These are phyloP conservation scores for Nibea albiflora DNA, from an alignment of 2,113 vertebrate species.

Conservation along the genomic window DNA sequence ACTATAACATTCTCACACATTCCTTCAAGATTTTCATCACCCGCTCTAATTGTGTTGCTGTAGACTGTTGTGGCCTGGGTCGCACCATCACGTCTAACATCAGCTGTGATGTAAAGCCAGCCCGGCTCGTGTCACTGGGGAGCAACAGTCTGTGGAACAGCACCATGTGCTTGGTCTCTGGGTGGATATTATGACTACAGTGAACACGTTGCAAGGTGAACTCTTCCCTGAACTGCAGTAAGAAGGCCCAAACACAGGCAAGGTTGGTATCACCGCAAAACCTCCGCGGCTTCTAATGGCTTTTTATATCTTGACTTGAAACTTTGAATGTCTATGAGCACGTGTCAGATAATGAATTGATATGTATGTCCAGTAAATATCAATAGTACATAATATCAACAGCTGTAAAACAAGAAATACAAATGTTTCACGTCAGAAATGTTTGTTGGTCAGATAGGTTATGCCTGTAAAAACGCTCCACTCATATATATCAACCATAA, in stretches of 20 bases:
- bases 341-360: not conserved
- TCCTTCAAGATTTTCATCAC: constrained; percentile 56
- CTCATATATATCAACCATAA: no score
- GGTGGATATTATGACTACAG: not conserved
- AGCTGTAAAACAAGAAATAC: no score
- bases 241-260: not conserved
- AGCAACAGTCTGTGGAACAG: not conserved
- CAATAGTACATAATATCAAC: no score
- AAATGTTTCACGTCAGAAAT: no score
- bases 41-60: constrained; percentile 46
- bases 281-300: no score
- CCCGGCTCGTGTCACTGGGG: constrained; percentile 1
- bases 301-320: no score
- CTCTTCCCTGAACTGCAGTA: not conserved
- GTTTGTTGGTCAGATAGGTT: no score
- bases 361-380: not conserved
- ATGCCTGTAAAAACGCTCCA: no score
- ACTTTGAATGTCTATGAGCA: no score
- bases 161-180: not conserved
- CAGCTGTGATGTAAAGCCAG: constrained; percentile 7
- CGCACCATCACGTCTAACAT: constrained; percentile 21
- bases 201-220: not conserved
- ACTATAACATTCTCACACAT: not conserved
- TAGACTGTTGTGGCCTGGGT: constrained; percentile 9
- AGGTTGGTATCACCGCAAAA: not conserved